Base-by-base conservation (phyloP, 2,888 invertebrate genomes). In the Hyalella azteca region DNA sequence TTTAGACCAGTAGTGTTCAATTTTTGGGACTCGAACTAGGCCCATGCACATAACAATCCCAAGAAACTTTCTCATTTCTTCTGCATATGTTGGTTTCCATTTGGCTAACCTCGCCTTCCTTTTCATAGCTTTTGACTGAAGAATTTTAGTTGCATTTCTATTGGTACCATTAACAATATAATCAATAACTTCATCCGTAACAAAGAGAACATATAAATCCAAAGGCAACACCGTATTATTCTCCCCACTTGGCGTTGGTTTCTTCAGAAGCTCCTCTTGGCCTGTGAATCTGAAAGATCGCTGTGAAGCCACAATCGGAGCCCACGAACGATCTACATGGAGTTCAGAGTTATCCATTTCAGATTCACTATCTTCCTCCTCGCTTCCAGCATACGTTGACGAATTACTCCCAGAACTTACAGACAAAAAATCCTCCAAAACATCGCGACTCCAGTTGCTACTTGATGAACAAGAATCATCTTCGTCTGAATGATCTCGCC, bases 1-100 rank as follows among this genome's bases (percentile, higher is more conserved):
- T 49, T 41, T 76, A 76, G 40, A 40, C n/a, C n/a, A n/a, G n/a
- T n/a, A n/a, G n/a, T n/a, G n/a, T n/a, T n/a, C n/a, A n/a, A n/a
- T n/a, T n/a, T n/a, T n/a, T n/a, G n/a, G n/a, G n/a, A n/a, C n/a
- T n/a, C n/a, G n/a, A n/a, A n/a, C n/a, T n/a, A 76, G 49, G 29
- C 76, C 76, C 66, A 41, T 78, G 66, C 45, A 66, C 41, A 66
- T n/a, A 78, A 59, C 59, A 54, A 78, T 78, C 19, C 78, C 78
- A 78, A 78, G 54, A 40, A 78, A 59, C 26, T 78, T 59, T n/a
- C 45, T 40, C 22, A 66, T 41, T 78, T 78, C 78, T 41, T 78
- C 15, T 4, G 4, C 11, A 60, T n/a, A 40, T 9, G 41, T 66
- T 19, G 36, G 78, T 59, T 26, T 29, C 45, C 66, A 59, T 66